Base-by-base conservation (phyloP, 1,140 invertebrate species). In the Trachelipus rathkii region DNA sequence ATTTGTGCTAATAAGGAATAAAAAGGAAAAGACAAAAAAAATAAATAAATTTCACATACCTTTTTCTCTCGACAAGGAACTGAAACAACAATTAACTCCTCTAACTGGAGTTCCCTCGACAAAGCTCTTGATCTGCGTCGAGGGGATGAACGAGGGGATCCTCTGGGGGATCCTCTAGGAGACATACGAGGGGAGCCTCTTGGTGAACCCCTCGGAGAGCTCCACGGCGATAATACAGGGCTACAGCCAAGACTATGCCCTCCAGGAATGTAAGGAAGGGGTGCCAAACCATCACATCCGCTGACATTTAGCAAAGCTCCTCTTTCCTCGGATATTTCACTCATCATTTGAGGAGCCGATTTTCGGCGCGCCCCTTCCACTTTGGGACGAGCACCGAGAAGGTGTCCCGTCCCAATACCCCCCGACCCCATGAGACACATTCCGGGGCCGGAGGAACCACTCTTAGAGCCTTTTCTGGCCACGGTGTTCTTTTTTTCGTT, bases 41-140 rank as follows among this genome's bases (percentile, higher is more conserved):
- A 33, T 6, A 33, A 6, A 33, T 3, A 33, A 33, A 33, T n/a
- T 33, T 33, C 33, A 71, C 73, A 50, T 72, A 80, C 79, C 79
- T 80, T 80, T 10, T 75, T 74, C 46, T 80, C 79, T 33, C 79
- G 72, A 71, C 79, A 80, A 1, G 79, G 79, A 19, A 80, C 79
- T 45, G 77, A 78, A 71, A 80, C 79, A 19, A 80, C 79, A 10
- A 80, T 73, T 19, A 80, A 76, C 67, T 80, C 79, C 11, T 75
- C 73, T 10, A 76, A 44, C 43, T 71, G 72, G 71, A 74, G 60
- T 23, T 80, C 79, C 70, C 79, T 24, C 8, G 79, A 80, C 43
- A 73, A 72, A 23, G 76, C 78, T 9, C 78, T 53, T 1, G 78
- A 79, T 45, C 75, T 71, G 24, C 75, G 67, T 3, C 78, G 67